Evolutionary conservation across 2,797 vertebrate species (phyloP).

Genomic region (Pangasius krempfi): DNA sequence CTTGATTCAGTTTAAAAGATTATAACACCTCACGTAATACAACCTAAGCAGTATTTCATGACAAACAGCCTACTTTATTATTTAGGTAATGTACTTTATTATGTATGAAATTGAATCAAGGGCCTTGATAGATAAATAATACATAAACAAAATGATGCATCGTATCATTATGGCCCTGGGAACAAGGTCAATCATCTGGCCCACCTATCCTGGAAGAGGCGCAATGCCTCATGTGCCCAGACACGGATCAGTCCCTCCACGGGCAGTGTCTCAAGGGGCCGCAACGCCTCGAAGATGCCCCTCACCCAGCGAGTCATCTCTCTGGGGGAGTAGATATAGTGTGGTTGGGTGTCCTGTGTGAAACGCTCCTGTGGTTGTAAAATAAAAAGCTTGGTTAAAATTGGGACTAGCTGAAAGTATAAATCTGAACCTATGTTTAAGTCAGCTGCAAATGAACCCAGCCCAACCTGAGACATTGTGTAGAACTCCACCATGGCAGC

Average conservation of each 20-base stretch:
- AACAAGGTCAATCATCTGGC: constrained; percentile 2
- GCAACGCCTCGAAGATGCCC: constrained; percentile 94
- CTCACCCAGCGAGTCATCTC: constrained; percentile 99
- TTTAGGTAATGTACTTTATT: neutral
- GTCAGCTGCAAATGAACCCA: neutral
- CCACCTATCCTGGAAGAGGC: constrained; percentile 98
- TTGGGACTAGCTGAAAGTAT: neutral
- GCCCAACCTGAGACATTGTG: constrained; percentile 95
- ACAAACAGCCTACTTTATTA: neutral
- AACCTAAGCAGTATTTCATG: neutral
- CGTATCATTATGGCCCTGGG: neutral
- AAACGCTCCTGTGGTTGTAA: constrained; percentile 86
- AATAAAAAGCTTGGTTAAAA: neutral
- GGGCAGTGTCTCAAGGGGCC: constrained; percentile 92
- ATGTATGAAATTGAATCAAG: neutral
- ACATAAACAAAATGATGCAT: neutral
- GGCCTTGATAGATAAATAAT: neutral
- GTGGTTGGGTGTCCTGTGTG: constrained; percentile 96
- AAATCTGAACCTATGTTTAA: neutral
- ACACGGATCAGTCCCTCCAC: constrained; percentile 98
- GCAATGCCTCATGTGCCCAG: constrained; percentile 97
- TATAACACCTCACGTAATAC: neutral
- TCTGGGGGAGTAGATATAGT: constrained; percentile 98
- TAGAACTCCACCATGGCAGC: constrained; percentile 99
- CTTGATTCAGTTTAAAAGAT: neutral